Evolutionary conservation across 2,888 invertebrate genomes (phyloP).

Genomic region (Dryobota labecula): DNA sequence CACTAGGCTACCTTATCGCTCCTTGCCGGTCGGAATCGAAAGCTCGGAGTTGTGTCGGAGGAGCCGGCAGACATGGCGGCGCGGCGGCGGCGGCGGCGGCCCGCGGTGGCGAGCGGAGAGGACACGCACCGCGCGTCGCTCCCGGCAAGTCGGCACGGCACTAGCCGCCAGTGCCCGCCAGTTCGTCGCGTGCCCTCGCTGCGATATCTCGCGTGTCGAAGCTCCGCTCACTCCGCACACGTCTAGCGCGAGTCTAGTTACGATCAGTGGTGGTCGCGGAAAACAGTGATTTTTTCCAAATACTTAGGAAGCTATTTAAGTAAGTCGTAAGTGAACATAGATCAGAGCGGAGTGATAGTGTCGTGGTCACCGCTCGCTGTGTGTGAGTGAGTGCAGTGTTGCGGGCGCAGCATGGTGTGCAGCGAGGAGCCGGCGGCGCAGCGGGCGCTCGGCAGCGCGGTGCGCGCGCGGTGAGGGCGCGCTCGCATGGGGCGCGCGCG

Average conservation of each 20-base stretch:
- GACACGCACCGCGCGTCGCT: conserved; percentile 11
- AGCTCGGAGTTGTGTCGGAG: conserved; percentile 5
- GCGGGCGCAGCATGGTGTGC: conserved; percentile 21
- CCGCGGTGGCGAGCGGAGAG: conserved; percentile 18
- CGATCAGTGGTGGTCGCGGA: conserved; percentile 26
- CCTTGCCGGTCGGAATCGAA: background rate
- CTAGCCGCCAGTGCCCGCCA: conserved; percentile 45
- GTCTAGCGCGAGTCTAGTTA: conserved; percentile 40
- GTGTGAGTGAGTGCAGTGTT: conserved; percentile 12
- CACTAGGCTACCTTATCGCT: background rate
- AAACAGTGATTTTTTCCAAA: conserved; percentile 7
- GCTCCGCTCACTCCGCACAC: background rate
- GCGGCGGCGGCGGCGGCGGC: conserved; percentile 25
- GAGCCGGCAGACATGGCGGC: conserved; percentile 43
- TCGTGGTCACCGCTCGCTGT: background rate
- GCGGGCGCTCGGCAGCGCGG: background rate
- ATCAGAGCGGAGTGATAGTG: conserved; percentile 14
- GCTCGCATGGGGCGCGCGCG: conserved; percentile 46
- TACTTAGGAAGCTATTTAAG: background rate
- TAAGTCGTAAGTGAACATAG: background rate
- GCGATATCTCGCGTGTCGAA: background rate
- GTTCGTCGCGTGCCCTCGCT: conserved; percentile 45
- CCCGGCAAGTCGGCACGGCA: conserved; percentile 8
- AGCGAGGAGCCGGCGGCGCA: conserved; percentile 1
- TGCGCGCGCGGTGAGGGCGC: conserved; percentile 37